These are phyloP conservation scores for Noctua janthina DNA, from an alignment of 2,888 invertebrate species.

Conservation along the genomic window DNA sequence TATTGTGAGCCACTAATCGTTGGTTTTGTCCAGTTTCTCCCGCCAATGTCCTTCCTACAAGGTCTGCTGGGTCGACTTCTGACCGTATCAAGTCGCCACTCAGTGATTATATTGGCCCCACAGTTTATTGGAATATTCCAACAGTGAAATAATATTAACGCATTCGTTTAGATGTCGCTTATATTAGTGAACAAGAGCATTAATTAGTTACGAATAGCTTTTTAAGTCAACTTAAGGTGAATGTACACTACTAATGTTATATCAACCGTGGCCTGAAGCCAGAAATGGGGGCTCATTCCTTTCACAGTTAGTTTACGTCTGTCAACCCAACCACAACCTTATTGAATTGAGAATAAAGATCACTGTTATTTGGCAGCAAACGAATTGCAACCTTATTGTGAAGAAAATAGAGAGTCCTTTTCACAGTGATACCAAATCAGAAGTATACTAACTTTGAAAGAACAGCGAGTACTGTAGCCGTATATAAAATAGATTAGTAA, in stretches of 20 bases:
- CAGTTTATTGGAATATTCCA: not conserved
- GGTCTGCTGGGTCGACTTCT: too few species aligned
- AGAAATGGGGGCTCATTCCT: not conserved
- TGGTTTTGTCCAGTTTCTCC: too few species aligned
- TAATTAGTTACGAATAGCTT: slow-evolving; percentile 36
- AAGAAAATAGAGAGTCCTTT: not conserved
- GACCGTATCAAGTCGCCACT: too few species aligned
- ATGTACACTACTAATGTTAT: slow-evolving; percentile 41
- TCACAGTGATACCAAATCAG: not conserved
- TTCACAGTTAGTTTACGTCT: not conserved
- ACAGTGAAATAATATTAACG: not conserved
- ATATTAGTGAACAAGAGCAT: not conserved
- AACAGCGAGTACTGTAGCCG: not conserved
- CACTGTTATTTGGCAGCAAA: not conserved
- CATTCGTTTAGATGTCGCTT: not conserved
- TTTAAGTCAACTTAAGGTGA: slow-evolving; percentile 30
- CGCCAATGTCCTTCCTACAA: too few species aligned
- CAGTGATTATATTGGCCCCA: not conserved
- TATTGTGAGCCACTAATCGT: too few species aligned
- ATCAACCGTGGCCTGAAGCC: not conserved
- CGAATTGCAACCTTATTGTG: not conserved
- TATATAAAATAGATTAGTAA: slow-evolving; percentile 2
- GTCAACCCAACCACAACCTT: not conserved
- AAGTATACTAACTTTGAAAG: not conserved
- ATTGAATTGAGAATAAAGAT: not conserved